Conservation (phyloP, 2,113 vertebrate species). For the Sinocyclocheilus anophthalmus region DNA sequence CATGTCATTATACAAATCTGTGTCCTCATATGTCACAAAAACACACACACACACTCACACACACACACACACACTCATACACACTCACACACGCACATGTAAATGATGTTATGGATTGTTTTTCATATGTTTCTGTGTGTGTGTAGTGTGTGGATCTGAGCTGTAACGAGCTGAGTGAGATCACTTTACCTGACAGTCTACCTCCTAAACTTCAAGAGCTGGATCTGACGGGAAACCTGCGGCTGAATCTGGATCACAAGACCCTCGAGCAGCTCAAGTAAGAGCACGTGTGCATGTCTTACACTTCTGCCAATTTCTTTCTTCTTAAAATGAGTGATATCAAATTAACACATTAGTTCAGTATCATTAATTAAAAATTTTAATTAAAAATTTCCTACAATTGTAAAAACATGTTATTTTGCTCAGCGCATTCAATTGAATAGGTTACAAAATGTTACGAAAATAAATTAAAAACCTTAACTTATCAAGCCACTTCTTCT, state of each 20-base stretch:
- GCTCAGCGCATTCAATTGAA: neutral
- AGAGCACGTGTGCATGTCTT: neutral
- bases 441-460: too few species aligned
- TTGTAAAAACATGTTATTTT: neutral
- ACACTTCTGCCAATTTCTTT: neutral
- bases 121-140: neutral
- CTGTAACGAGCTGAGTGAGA: slow-evolving; percentile 93
- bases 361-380: neutral
- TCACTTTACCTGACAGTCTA: slow-evolving; percentile 91
- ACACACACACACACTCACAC: too few species aligned
- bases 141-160: slow-evolving; percentile 93
- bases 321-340: neutral
- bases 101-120: too few species aligned
- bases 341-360: neutral
- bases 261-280: slow-evolving; percentile 96
- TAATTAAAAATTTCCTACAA: neutral
- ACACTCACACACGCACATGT: too few species aligned
- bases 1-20: too few species aligned
- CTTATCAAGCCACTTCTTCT: too few species aligned
- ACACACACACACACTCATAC: too few species aligned
- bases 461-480: too few species aligned
- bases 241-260: slow-evolving; percentile 91
- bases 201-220: slow-evolving; percentile 95
- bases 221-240: slow-evolving; percentile 94
- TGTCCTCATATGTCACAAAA: too few species aligned